Evolutionary conservation across 2,113 vertebrate species (phyloP).

Genomic region (Sclerurus mexicanus): DNA sequence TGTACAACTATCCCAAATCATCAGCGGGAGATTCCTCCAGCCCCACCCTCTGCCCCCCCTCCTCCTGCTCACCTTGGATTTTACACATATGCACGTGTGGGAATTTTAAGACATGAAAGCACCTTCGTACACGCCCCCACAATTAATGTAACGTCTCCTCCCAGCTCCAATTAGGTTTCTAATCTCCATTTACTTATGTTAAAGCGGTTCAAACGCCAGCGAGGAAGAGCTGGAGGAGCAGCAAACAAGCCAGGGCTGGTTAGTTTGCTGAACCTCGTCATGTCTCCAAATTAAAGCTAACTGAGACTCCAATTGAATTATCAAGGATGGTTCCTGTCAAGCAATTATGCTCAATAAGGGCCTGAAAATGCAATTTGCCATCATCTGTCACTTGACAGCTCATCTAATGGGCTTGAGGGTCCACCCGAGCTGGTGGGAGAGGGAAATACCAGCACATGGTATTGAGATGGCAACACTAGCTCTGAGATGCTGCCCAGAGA

Average conservation of each 20-base stretch:
- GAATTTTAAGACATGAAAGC: not conserved
- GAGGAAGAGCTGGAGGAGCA: not conserved
- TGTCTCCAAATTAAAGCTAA: slow-evolving; percentile 26
- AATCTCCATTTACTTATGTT: slow-evolving; percentile 1
- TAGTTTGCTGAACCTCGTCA: not conserved
- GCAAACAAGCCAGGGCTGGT: not conserved
- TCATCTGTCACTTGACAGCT: not conserved
- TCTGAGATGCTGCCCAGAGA: not conserved
- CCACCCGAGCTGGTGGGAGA: not conserved
- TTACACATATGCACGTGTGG: not conserved
- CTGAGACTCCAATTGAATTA: slow-evolving; percentile 7
- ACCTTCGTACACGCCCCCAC: not conserved
- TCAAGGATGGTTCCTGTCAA: slow-evolving; percentile 14
- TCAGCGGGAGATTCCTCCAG: not conserved
- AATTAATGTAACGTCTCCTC: not conserved
- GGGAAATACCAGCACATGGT: not conserved
- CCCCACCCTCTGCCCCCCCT: not conserved
- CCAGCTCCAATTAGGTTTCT: not conserved
- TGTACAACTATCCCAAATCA: not conserved
- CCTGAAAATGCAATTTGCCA: slow-evolving; percentile 21
- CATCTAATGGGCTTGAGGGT: not conserved
- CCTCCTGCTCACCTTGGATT: not conserved
- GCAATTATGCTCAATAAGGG: not conserved
- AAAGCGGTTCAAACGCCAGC: not conserved
- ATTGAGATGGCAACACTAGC: not conserved